These are phyloP conservation scores for Schizotus pectinicornis DNA, from an alignment of 2,888 invertebrate genomes.

Conservation along the genomic window DNA sequence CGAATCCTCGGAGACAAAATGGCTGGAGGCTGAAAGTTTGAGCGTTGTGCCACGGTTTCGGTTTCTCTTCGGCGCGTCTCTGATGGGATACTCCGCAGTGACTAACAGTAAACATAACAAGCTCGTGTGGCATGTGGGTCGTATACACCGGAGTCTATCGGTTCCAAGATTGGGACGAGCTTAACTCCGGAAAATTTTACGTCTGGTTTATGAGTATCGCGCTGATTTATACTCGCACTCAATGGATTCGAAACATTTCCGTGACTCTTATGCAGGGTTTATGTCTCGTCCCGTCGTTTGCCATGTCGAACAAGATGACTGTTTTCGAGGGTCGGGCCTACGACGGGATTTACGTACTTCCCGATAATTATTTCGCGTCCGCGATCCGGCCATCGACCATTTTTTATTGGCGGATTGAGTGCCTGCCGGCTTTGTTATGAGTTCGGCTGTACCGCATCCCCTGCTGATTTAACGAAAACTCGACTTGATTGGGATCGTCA, in stretches of 20 bases:
- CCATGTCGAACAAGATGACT: too few species aligned
- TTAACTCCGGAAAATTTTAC: conserved; percentile 29
- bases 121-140: not conserved
- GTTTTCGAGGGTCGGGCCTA: too few species aligned
- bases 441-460: too few species aligned
- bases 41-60: conserved; percentile 5
- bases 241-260: conserved; percentile 25
- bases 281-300: too few species aligned
- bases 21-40: not conserved
- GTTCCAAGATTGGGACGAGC: conserved; percentile 14
- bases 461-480: too few species aligned
- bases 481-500: too few species aligned
- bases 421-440: too few species aligned
- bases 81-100: conserved; percentile 11
- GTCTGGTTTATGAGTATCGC: conserved; percentile 26
- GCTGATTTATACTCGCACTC: conserved; percentile 28
- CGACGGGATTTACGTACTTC: too few species aligned
- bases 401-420: too few species aligned
- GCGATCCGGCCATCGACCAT: too few species aligned
- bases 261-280: conserved; percentile 3
- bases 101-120: conserved; percentile 22
- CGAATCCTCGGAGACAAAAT: conserved; percentile 16
- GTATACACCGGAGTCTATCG: not conserved
- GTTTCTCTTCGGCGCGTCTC: conserved; percentile 7
- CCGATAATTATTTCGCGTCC: too few species aligned